Conservation (phyloP, 2,113 vertebrate genomes). For the Cyprinus carpio region DNA sequence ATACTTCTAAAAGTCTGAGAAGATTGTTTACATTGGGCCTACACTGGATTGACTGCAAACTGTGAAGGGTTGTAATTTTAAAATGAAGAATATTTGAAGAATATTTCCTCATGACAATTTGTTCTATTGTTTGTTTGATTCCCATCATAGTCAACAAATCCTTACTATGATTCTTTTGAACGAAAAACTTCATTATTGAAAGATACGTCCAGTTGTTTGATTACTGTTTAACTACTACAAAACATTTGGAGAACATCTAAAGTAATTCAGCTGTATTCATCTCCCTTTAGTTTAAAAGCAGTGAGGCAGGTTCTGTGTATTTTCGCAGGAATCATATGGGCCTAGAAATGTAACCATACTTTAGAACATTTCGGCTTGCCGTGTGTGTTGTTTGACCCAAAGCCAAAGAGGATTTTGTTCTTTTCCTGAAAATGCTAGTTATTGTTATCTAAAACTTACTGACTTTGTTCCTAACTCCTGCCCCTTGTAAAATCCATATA, state of each 20-base stretch:
- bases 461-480: no score
- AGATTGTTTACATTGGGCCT: slow-evolving; percentile 50
- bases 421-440: no score
- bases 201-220: neutral
- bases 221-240: neutral
- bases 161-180: neutral
- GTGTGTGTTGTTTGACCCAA: no score
- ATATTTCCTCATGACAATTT: slow-evolving; percentile 18
- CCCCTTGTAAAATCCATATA: no score
- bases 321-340: no score
- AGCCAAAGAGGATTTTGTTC: no score
- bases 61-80: slow-evolving; percentile 46
- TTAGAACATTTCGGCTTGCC: no score
- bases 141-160: neutral
- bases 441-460: no score
- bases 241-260: slow-evolving; percentile 2
- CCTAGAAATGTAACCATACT: no score
- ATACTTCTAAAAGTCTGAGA: slow-evolving; percentile 48
- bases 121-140: slow-evolving; percentile 8
- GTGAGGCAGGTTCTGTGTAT: slow-evolving; percentile 38
- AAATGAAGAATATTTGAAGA: slow-evolving; percentile 8
- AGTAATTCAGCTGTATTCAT: neutral
- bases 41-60: slow-evolving; percentile 40
- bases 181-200: neutral
- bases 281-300: neutral